These are phyloP conservation scores for Spodoptera exigua DNA, from an alignment of 2,888 invertebrate genomes.

Conservation along the genomic window DNA sequence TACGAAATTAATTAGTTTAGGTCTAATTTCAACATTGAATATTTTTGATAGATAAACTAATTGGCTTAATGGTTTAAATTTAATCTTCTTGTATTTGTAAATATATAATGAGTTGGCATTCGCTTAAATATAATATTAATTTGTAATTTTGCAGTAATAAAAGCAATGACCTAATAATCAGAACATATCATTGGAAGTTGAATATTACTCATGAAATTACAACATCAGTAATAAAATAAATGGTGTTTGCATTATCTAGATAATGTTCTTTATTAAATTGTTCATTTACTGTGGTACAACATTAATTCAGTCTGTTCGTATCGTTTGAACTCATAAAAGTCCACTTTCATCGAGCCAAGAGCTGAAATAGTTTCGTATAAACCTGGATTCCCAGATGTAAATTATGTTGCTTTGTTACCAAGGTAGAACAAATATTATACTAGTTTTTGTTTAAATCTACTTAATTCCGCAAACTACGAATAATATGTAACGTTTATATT, in stretches of 20 bases:
- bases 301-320: constrained; percentile 7
- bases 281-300: constrained; percentile 6
- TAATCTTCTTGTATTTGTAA: neutral
- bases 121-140: neutral
- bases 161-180: constrained; percentile 23
- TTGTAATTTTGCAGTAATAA: constrained; percentile 9
- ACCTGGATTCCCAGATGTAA: constrained; percentile 25
- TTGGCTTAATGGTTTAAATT: constrained; percentile 3
- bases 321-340: constrained; percentile 38
- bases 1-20: constrained; percentile 22
- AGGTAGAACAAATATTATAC: constrained; percentile 3
- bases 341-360: constrained; percentile 19
- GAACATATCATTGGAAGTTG: constrained; percentile 12
- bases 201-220: constrained; percentile 33
- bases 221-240: constrained; percentile 5
- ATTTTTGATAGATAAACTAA: neutral
- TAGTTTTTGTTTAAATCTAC: neutral
- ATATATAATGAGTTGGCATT: constrained; percentile 1
- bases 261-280: constrained; percentile 24
- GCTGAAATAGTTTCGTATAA: constrained; percentile 23
- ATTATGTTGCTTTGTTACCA: constrained; percentile 24
- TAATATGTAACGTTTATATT: constrained; percentile 1
- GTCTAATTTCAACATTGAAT: constrained; percentile 2
- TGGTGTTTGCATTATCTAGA: constrained; percentile 27
- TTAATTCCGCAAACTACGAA: neutral